Evolutionary conservation across 2,797 vertebrate genomes (phyloP).

Genomic region (Tokudaia muenninki): DNA sequence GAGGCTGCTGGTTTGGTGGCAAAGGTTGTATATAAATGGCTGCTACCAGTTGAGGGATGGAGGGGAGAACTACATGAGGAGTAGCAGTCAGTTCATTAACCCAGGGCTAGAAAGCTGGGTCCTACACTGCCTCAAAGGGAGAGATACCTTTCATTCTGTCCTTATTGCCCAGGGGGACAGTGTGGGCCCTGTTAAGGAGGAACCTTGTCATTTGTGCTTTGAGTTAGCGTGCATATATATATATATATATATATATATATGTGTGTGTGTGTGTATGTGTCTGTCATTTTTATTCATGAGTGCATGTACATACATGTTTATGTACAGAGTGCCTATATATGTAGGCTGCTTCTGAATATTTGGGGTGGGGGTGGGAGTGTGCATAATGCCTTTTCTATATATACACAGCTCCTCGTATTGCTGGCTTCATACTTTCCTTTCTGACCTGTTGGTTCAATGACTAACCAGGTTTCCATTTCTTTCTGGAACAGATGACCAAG

Average conservation of each 20-base stretch:
- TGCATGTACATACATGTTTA: neutral
- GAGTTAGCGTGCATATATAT: neutral
- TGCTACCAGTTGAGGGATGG: neutral
- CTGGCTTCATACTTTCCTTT: neutral
- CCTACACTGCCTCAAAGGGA: neutral
- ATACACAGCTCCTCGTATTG: no score
- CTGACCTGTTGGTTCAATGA: neutral
- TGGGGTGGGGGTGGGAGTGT: no score
- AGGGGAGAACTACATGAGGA: neutral
- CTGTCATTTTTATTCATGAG: neutral
- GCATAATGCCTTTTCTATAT: neutral
- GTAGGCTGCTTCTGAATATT: neutral
- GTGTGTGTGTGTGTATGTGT: no score
- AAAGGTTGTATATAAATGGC: neutral
- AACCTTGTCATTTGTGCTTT: neutral
- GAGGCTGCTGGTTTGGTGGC: neutral
- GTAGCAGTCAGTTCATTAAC: fast-evolving
- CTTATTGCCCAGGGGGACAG: neutral
- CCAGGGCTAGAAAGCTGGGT: fast-evolving
- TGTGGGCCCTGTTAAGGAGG: neutral
- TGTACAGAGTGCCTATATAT: neutral
- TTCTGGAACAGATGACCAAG: neutral
- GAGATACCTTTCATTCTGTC: neutral
- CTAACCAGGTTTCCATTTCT: neutral
- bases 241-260: no score